phyloP scores from a whole-genome alignment of 2,888 invertebrate species.

The Tupiocoris notatus region DNA sequence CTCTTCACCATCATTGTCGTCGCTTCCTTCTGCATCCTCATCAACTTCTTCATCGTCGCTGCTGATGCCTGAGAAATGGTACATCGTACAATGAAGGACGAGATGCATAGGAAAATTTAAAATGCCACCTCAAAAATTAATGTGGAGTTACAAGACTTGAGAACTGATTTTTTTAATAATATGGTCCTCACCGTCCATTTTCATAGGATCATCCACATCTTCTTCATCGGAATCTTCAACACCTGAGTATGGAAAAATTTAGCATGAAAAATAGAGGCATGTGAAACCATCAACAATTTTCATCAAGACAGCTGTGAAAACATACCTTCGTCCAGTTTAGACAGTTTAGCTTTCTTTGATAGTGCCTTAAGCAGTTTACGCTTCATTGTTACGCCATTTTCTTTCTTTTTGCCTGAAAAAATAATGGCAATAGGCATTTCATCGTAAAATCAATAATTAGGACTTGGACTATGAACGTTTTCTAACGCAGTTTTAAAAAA shows the following conservation, averaged over 20 bases:
- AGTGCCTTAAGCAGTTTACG: background rate
- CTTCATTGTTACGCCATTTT: background rate
- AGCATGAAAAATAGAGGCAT: background rate
- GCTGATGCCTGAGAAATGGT: background rate
- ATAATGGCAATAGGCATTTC: no score
- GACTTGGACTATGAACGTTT: no score
- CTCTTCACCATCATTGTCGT: conserved; percentile 48
- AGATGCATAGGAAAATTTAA: no score
- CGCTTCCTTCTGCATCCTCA: conserved; percentile 51
- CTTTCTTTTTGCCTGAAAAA: background rate
- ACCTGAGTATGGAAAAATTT: conserved; percentile 4
- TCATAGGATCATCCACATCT: conserved; percentile 29
- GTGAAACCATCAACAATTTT: background rate
- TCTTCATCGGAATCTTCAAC: conserved; percentile 31
- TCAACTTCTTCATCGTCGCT: conserved; percentile 44
- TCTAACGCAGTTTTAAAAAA: no score
- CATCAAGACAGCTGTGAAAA: no score
- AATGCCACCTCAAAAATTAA: background rate
- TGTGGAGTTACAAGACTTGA: background rate
- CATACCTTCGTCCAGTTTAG: background rate
- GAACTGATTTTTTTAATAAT: background rate
- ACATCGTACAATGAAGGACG: no score
- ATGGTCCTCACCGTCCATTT: conserved; percentile 42
- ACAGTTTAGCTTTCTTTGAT: conserved; percentile 1
- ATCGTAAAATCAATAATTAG: no score